These are phyloP conservation scores for Nicator chloris DNA, from an alignment of 2,113 vertebrate species.

Conservation along the genomic window DNA sequence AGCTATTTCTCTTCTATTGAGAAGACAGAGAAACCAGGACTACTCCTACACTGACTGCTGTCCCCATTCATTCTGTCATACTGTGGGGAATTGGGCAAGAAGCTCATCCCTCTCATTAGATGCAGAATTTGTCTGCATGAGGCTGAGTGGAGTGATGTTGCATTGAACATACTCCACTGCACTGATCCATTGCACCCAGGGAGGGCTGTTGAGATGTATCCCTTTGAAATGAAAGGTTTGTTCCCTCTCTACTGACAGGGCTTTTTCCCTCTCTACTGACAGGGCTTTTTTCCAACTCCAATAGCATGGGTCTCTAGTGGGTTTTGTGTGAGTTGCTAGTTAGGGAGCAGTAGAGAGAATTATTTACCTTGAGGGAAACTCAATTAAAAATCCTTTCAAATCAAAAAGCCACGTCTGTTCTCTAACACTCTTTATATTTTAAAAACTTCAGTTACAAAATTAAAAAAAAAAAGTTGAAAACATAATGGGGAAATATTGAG, in stretches of 20 bases:
- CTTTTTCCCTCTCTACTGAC: background rate
- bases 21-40: background rate
- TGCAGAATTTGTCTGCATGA: background rate
- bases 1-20: background rate
- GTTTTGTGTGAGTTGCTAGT: background rate
- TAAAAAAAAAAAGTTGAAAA: background rate
- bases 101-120: background rate
- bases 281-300: background rate
- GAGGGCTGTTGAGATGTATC: background rate
- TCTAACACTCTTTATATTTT: background rate
- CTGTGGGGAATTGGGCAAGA: background rate
- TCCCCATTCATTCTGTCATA: background rate
- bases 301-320: background rate
- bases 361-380: background rate
- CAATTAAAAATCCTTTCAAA: background rate
- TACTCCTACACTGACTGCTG: background rate
- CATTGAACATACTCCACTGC: background rate
- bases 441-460: background rate
- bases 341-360: background rate
- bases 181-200: background rate
- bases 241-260: background rate
- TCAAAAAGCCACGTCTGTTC: background rate
- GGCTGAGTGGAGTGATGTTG: background rate
- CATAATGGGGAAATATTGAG: background rate
- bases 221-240: background rate